These are phyloP conservation scores for Enteromius treurensis DNA, from an alignment of 2,797 vertebrate species.

Conservation along the genomic window DNA sequence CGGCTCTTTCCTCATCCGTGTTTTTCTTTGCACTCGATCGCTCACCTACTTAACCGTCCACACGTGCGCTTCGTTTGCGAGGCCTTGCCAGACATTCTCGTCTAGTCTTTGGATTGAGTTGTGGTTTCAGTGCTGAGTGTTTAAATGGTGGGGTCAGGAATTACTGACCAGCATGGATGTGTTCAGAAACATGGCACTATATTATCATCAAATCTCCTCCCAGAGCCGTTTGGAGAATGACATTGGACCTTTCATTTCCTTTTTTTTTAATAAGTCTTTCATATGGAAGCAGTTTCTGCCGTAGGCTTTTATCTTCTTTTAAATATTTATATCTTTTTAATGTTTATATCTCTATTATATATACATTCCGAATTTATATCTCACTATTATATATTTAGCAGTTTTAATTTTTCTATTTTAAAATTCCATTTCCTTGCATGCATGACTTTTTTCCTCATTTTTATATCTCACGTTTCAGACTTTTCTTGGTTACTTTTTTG, in stretches of 20 bases:
- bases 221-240: not conserved
- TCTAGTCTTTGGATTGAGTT: slow-evolving; percentile 30
- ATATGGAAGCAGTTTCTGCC: not conserved
- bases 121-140: slow-evolving; percentile 45
- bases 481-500: no score
- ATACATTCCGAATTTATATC: not conserved
- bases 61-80: slow-evolving; percentile 45
- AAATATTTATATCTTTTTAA: no score
- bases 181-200: not conserved
- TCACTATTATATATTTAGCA: not conserved
- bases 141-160: slow-evolving; percentile 32
- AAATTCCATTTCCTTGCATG: no score
- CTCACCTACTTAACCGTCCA: slow-evolving; percentile 2
- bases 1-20: slow-evolving; percentile 34
- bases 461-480: no score
- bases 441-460: no score
- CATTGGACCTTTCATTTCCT: not conserved
- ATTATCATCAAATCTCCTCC: not conserved
- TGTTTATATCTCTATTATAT: not conserved
- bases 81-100: slow-evolving; percentile 39
- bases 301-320: not conserved
- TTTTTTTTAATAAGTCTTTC: not conserved
- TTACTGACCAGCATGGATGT: not conserved
- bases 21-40: slow-evolving; percentile 39
- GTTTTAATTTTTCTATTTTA: not conserved